Evolutionary conservation across 2,797 vertebrate species (phyloP), one percentile per base, ranked within the genome.

Genomic region (Mycteria americana): DNA sequence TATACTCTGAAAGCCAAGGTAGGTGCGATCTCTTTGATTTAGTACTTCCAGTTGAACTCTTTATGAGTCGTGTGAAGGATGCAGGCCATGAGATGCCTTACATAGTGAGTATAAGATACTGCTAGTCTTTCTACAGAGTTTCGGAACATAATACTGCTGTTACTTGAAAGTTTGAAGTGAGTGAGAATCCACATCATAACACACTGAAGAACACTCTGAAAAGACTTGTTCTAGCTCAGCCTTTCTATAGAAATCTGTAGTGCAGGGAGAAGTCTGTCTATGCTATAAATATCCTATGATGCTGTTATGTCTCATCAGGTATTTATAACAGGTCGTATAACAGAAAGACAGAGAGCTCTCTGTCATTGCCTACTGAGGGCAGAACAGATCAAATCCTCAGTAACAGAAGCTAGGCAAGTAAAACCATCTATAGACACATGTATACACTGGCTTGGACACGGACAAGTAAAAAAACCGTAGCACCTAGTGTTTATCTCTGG

Each of bases 1-100:
- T 67, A 7, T 39, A 21, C 10, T 79, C n/a, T 65, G 62, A 85
- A 82, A 75, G 2, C 3, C 0, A 0, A 76, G 8, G 30, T 9
- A 62, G 74, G 18, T 31, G 10, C 35, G 30, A 43, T 54, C 11
- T 19, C n/a, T 67, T 68, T 59, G 63, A 59, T 24, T 39, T 62
- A 17, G 15, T 63, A 24, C 46, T 89, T 85, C 27, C 30, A 51
- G 9, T 4, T 60, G 68, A 92, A 51, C 15, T 51, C 18, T 21
- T 76, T 9, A 13, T 37, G 50, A 72, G 11, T 31, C 25, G 17
- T 11, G 33, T 39, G 45, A 83, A 69, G 24, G 10, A 46, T 57
- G 27, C 33, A 73, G 33, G 18, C 27, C 65, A 6, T 14, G 37
- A 79, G 37, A n/a, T 53, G 23, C 16, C 37, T 70, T 57, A 31